Conservation (phyloP, 2,797 vertebrate species). For the Aeoliscus strigatus region DNA sequence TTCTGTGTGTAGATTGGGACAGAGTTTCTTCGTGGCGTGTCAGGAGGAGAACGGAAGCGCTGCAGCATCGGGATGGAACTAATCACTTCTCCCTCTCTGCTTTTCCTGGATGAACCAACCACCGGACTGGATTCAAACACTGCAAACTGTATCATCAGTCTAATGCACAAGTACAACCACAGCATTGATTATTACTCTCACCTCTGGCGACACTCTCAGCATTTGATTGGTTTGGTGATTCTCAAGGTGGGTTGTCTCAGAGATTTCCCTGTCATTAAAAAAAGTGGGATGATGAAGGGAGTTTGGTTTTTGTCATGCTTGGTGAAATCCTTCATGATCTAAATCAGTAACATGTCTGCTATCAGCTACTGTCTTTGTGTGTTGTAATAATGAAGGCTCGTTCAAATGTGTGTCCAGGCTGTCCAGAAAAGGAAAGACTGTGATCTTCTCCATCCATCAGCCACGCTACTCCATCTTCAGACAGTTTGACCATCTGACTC, state of each 20-base stretch:
- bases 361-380: too few relatives aligned
- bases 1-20: conserved; percentile 70
- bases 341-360: too few relatives aligned
- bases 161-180: conserved; percentile 56
- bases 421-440: conserved; percentile 71
- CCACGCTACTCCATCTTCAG: conserved; percentile 79
- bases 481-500: conserved; percentile 74
- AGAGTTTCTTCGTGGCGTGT: conserved; percentile 75
- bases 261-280: too few relatives aligned
- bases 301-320: too few relatives aligned
- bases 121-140: conserved; percentile 78
- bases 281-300: too few relatives aligned
- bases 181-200: too few relatives aligned
- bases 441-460: conserved; percentile 82
- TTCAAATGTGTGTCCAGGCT: conserved; percentile 52
- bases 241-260: too few relatives aligned
- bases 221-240: too few relatives aligned
- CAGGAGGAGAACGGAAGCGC: conserved; percentile 77
- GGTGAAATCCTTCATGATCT: too few relatives aligned
- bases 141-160: conserved; percentile 66
- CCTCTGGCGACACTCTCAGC: too few relatives aligned
- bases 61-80: conserved; percentile 80
- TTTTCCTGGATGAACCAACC: conserved; percentile 79
- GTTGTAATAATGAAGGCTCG: too few relatives aligned
- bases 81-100: conserved; percentile 70